Base-by-base conservation (phyloP, 2,888 invertebrate genomes). In the Taphrorychus bicolor region DNA sequence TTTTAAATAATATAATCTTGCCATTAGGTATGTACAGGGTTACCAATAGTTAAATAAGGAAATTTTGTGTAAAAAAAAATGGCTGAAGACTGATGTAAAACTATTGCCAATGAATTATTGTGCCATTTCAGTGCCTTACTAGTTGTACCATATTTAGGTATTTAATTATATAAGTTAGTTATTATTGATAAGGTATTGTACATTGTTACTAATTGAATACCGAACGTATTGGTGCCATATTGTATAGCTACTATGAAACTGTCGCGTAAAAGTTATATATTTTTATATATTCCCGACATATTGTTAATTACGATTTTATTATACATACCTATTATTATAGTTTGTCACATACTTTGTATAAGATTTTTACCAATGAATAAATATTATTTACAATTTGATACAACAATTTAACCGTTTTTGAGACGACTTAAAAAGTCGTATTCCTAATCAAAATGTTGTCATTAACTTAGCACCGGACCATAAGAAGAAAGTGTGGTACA, bases 221-320 rank as follows among this genome's bases (percentile, higher is more conserved):
- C 57, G 57, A 57, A 41, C 14, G 41, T 21, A 19, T 19, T 57
- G 57, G 57, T 57, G 57, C 57, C 57, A 41, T 41, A 41, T 57
- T 57, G 57, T 57, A 54, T 2, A 54, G n/a, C n/a, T 24, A 54
- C 22, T 18, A 18, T 3, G 32, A 32, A 32, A 1, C n/a, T 32
- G 7, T 32, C 3, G 1, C 32, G 7, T 32, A 3, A 11, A 32
- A 32, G 32, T 32, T 7, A 9, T 32, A 32, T 32, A 32, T 32
- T 32, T 32, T 32, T 32, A 32, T 32, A 32, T 32, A 32, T n/a
- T n/a, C n/a, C n/a, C n/a, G n/a, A n/a, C n/a, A n/a, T n/a, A n/a
- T n/a, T n/a, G n/a, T n/a, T n/a, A n/a, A n/a, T n/a, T n/a, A n/a
- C n/a, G n/a, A n/a, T n/a, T n/a, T n/a, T n/a, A n/a, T n/a, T n/a